These are phyloP conservation scores for Bucorvus abyssinicus DNA, from an alignment of 2,797 vertebrate genomes.

Conservation along the genomic window DNA sequence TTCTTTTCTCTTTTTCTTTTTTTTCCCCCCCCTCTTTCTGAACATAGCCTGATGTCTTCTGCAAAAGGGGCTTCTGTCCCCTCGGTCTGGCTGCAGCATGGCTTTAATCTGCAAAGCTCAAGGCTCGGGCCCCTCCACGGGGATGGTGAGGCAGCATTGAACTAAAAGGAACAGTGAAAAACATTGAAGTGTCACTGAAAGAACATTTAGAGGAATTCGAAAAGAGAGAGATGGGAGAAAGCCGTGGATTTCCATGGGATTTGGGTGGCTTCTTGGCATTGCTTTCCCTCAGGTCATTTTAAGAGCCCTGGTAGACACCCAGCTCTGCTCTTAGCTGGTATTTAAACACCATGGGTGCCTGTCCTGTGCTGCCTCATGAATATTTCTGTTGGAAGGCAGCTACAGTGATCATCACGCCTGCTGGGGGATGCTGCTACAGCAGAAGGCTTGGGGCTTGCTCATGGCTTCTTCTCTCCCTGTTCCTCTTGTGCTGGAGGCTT, in stretches of 20 bases:
- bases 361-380: background rate
- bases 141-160: background rate
- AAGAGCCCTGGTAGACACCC: background rate
- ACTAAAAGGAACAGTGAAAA: background rate
- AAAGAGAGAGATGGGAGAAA: background rate
- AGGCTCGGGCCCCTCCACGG: background rate
- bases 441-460: background rate
- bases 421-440: background rate
- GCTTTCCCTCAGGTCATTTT: background rate
- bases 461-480: background rate
- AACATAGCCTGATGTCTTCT: fast-evolving
- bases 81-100: background rate
- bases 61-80: background rate
- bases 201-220: background rate
- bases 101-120: background rate
- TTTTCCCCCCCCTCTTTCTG: fast-evolving
- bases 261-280: background rate
- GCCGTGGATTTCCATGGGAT: background rate
- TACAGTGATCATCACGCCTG: background rate
- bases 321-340: background rate
- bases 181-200: too few relatives aligned
- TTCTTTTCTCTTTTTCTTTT: too few relatives aligned
- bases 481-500: background rate
- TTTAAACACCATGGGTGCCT: background rate
- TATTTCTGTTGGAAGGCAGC: background rate